Percentiles rank a stretch among this genome's conserved stretches.
phyloP scores from a whole-genome alignment of 2,113 vertebrate genomes.

The Asarcornis scutulata region DNA sequence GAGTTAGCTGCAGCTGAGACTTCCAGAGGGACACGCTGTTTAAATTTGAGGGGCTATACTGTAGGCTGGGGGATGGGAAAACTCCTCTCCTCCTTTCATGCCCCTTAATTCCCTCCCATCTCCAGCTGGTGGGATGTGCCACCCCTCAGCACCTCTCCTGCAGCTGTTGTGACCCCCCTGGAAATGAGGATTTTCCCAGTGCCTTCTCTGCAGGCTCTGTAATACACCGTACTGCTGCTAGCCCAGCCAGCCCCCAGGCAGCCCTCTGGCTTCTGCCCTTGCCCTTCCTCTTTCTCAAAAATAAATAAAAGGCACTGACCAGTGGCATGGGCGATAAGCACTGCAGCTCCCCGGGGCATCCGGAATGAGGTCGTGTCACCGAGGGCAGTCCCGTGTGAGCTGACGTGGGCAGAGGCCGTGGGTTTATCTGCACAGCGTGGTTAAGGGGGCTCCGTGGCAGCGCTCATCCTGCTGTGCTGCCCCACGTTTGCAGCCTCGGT shows the following conservation, averaged over 20 bases:
- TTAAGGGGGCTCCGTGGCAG: not conserved
- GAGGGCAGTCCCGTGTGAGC: not conserved
- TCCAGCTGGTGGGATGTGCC: not conserved
- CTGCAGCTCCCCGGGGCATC: not conserved
- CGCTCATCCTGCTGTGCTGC: not conserved
- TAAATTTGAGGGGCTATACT: not conserved
- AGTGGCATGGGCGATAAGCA: not conserved
- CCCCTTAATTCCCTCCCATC: not conserved
- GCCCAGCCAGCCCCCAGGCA: not conserved
- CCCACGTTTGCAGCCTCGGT: not conserved
- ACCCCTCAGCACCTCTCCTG: not conserved
- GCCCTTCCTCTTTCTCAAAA: not conserved
- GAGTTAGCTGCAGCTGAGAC: not conserved
- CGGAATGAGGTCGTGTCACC: not conserved
- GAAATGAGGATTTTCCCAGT: not conserved
- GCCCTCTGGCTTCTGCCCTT: not conserved
- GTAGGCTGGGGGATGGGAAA: not conserved
- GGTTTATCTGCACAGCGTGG: rapidly evolving
- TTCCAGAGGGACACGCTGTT: not conserved
- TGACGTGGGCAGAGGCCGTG: not conserved
- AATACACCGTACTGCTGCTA: not conserved
- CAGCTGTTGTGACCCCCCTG: not conserved
- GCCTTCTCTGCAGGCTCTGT: rapidly evolving
- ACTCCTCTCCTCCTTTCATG: not conserved
- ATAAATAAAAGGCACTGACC: not conserved